Base-by-base conservation (phyloP, 2,797 vertebrate species). In the Capromys pilorides region DNA sequence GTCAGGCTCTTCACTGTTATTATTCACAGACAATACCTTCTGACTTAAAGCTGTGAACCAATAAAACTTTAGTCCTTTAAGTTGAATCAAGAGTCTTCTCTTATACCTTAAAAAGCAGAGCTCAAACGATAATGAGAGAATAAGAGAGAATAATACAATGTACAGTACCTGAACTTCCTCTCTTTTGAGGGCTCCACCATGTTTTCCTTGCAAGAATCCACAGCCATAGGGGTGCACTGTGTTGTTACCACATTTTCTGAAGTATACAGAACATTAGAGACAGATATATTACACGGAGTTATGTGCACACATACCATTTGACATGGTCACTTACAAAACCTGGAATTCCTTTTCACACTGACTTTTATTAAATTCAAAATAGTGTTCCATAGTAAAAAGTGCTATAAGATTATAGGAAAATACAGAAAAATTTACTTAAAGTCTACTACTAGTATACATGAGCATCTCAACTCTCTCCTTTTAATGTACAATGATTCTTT, bases 161-260 rank as follows among this genome's bases (percentile, higher is more conserved):
- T 1, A 31, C 33, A 49, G 31, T 98, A 99, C 99, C 99, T 99
- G 85, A 99, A 98, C 94, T 99, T 99, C 33, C 98, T 98, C 7
- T 96, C 36, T 96, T 97, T 98, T 77, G 97, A 98, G 3, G 97
- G 95, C 82, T 98, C 96, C 8, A 94, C 98, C 11, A 90, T 71
- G 0, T 98, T 98, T 1, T 98, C 98, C 39, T 98, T 98, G 0
- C 94, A 95, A 3, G 88, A 97, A 8, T 96, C 95, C 92, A 98
- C 79, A 45, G 94, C 93, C 6, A 91, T 79, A 3, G 71, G 96
- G 33, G 90, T 84, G n/a, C 49, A 86, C 28, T 90, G 92, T 86
- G 91, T 79, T 79, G 57, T 81, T 45, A 94, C 33, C 71, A 96
- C 31, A 86, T 97, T 98, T 97, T 99, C 99, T 98, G 97, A 39